These are phyloP conservation scores for Mellivora capensis DNA, from an alignment of 2,113 vertebrate species.

Conservation along the genomic window DNA sequence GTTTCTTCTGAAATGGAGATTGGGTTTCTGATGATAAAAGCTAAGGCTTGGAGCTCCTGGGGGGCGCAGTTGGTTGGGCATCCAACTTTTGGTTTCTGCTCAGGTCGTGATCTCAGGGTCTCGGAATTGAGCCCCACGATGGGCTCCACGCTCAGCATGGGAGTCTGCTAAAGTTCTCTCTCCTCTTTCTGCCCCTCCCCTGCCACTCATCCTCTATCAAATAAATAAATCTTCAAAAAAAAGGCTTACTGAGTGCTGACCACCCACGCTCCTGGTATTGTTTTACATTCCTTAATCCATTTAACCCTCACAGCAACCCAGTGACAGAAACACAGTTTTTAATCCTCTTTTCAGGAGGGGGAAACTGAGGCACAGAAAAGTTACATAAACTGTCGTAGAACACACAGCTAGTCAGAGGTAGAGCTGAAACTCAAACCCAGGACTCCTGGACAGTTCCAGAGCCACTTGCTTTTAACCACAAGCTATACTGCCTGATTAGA, in stretches of 20 bases:
- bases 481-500: neutral
- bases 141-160: neutral
- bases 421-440: neutral
- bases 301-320: neutral
- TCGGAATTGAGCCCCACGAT: neutral
- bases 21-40: neutral
- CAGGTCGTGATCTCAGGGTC: neutral
- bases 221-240: neutral
- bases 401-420: neutral
- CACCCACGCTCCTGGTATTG: neutral
- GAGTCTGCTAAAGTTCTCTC: neutral
- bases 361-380: neutral
- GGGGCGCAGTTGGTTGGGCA: neutral
- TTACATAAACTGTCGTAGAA: neutral
- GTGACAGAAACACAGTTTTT: neutral
- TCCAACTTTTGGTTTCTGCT: neutral
- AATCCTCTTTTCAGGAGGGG: neutral
- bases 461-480: neutral
- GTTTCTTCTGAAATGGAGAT: neutral
- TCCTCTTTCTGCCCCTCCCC: neutral
- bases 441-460: neutral
- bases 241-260: neutral
- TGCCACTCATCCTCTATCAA: neutral
- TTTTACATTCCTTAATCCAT: neutral
- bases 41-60: neutral